Percentiles rank a stretch among this genome's conserved stretches.
These are phyloP conservation scores for Phalacrocorax carbo DNA, from an alignment of 2,113 vertebrate species.

Conservation along the genomic window DNA sequence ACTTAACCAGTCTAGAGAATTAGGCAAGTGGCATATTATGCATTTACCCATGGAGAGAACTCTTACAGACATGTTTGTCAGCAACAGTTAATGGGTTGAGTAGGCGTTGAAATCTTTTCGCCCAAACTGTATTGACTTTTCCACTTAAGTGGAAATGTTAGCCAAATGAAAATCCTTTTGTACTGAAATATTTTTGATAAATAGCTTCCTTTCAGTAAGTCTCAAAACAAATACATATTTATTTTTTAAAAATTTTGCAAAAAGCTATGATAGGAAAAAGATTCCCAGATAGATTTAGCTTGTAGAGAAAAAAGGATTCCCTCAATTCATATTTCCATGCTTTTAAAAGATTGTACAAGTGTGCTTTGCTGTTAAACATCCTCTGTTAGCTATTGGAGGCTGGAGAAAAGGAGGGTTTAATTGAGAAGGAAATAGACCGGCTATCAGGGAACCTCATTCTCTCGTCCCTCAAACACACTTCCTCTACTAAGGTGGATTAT, in stretches of 20 bases:
- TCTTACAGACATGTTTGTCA: neutral
- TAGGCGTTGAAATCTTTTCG: neutral
- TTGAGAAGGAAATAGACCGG: neutral
- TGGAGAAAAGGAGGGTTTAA: neutral
- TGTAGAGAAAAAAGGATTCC: neutral
- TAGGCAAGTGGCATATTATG: neutral
- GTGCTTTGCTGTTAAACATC: neutral
- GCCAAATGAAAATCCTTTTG: neutral
- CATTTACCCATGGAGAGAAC: neutral
- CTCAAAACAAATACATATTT: neutral
- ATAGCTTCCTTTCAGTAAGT: neutral
- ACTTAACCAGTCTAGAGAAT: neutral
- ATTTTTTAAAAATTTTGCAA: neutral
- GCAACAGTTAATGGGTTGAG: conserved; percentile 8
- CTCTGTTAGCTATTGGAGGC: neutral
- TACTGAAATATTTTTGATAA: neutral
- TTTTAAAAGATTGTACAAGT: neutral
- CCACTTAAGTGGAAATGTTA: neutral
- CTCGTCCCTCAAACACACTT: neutral
- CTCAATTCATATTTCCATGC: neutral
- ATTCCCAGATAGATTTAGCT: neutral
- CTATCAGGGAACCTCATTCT: neutral
- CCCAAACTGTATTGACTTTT: neutral
- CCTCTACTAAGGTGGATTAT: neutral
- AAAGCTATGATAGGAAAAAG: neutral